phyloP scores from a whole-genome alignment of 2,113 vertebrate species.

The Oenanthe oenanthe region DNA sequence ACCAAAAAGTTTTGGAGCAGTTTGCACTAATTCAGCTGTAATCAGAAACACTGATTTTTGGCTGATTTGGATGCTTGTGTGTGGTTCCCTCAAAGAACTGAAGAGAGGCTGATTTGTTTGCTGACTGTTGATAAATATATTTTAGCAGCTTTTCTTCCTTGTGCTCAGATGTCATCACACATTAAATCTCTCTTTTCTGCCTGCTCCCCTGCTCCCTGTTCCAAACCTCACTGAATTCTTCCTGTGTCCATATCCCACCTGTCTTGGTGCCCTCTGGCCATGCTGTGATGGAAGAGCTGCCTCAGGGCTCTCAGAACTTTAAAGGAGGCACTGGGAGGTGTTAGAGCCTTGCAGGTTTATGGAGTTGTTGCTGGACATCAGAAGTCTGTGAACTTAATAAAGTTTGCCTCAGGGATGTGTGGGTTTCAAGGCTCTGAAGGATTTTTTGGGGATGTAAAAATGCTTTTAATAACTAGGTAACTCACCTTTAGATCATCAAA shows the following conservation, averaged over 20 bases:
- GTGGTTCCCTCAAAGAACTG: not conserved
- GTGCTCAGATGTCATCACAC: not conserved
- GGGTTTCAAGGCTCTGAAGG: not conserved
- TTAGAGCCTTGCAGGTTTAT: not conserved
- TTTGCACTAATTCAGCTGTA: not conserved
- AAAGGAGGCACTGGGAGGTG: not conserved
- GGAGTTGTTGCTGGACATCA: not conserved
- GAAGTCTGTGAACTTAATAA: not conserved
- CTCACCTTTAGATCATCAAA: not conserved
- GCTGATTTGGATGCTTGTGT: not conserved
- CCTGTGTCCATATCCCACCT: not conserved
- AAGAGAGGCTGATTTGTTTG: not conserved
- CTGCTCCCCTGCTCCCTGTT: not conserved
- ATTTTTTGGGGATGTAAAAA: constrained; percentile 22
- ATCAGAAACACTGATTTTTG: not conserved
- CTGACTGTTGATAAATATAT: fast-evolving
- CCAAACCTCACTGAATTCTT: not conserved
- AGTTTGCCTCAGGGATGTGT: not conserved
- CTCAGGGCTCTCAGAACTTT: not conserved
- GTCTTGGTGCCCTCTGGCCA: not conserved
- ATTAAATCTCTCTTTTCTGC: not conserved
- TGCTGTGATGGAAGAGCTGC: not conserved
- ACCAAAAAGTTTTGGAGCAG: not conserved
- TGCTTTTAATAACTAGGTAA: not conserved
- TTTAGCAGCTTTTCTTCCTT: not conserved